Base-by-base conservation (phyloP, 2,888 invertebrate species). In the Leuctra nigra region DNA sequence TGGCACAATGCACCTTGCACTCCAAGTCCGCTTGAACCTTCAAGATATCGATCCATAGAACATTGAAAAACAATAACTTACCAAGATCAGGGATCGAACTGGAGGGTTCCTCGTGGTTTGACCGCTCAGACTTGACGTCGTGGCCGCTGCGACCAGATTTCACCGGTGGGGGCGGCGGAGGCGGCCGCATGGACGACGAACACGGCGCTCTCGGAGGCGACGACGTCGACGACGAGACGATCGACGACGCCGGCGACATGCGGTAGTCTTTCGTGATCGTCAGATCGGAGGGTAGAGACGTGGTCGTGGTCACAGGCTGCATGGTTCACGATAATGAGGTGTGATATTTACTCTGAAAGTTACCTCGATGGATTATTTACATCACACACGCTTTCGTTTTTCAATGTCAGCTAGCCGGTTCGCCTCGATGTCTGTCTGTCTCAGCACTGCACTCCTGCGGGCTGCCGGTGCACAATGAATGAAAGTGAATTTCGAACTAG, bases 41-140 rank as follows among this genome's bases (percentile, higher is more conserved):
- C 36, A 16, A 11, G 16, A 36, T 36, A 3, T 36, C n/a, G 4
- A 36, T 14, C 33, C 7, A 33, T 6, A 33, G 7, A 33, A 33
- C 11, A 6, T 33, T 9, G 33, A 33, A 33, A 33, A n/a, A n/a
- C n/a, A 20, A 18, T 16, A 56, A 78, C 87, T 86, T 70, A 90
- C 90, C 90, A 77, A 90, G 78, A 79, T 90, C 90, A 63, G 90
- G 90, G 72, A 90, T 90, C 66, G 90, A 90, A 75, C 89, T 89
- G 64, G 88, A 86, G 11, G 90, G 89, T 72, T 90, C 89, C 74
- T 90, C 90, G 58, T 61, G 62, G 54, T 61, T 58, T 59, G 59
- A 61, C 59, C 59, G 48, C 54, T 61, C 59, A 59, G 62, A 62
- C 61, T 60, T 62, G 59, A 63, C 63, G 55, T 61, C 54, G 20